Evolutionary conservation across 2,113 vertebrate species (phyloP).

Genomic region (Colaptes auratus): DNA sequence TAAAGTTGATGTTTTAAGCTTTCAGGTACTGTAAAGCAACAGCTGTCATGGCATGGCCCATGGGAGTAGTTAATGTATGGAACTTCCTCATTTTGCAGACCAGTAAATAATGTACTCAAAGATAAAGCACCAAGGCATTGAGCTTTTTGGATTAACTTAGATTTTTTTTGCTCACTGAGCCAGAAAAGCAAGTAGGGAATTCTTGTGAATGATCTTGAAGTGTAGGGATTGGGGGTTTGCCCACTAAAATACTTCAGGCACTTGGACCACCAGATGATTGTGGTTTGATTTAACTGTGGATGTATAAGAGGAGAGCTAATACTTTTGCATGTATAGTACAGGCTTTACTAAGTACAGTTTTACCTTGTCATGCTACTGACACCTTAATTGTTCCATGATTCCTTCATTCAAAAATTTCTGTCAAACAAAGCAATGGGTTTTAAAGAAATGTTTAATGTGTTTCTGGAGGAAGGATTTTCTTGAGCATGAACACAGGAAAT

Average conservation of each 20-base stretch:
- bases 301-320: neutral
- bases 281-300: neutral
- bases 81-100: neutral
- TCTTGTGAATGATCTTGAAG: neutral
- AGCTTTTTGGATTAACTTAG: neutral
- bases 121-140: neutral
- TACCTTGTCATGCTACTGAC: neutral
- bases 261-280: neutral
- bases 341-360: neutral
- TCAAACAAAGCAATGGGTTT: neutral
- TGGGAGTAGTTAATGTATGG: neutral
- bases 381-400: neutral
- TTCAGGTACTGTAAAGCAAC: neutral
- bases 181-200: neutral
- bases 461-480: neutral
- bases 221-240: neutral
- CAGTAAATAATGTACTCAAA: neutral
- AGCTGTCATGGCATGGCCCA: neutral
- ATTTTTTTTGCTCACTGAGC: neutral
- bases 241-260: neutral
- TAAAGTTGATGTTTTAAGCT: neutral
- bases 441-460: neutral
- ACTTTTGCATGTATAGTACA: neutral
- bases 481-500: neutral
- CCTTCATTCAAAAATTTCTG: neutral